Base-by-base conservation (phyloP, 1,140 invertebrate species). In the Drosophila lini region DNA sequence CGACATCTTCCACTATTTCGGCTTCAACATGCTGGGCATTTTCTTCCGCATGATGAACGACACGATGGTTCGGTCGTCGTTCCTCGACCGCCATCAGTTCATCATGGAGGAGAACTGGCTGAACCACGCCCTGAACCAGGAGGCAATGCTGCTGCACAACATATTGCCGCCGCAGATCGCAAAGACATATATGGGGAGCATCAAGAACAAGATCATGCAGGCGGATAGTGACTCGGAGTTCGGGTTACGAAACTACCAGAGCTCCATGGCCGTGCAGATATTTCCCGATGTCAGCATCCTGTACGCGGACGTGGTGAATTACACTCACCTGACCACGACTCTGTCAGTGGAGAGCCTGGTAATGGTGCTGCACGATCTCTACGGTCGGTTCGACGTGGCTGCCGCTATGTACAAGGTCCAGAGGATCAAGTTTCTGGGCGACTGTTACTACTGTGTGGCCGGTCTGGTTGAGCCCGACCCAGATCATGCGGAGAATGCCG, bases 281-380 rank as follows among this genome's bases (percentile, higher is more conserved):
- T 97, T 98, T 92, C 93, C 96, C 5, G 96, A 98, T 92, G 97
- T 99, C 9, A 97, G 96, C 63, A 98, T 99, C 76, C 93, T 99
- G 3, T 99, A 98, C 92, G 98, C 98, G 0, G 98, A 99, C 92
- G 97, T 99, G 42, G 98, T 99, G 3, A 98, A 99, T 90, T 99
- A 98, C 90, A 98, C 98, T 1, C 94, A 96, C 34, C 93, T 99
- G 80, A 98, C 98, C 0, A 96, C 96, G 0, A 96, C 95, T 2
- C 93, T 99, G 38, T 93, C 95, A 0, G 96, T 97, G 0, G 95
- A 96, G 85, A 95, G 96, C 67, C 94, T 99, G 47, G 97, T 99
- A 1, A 95, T 97, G 90, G 95, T 97, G 0, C 93, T 99, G 6
- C 98, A 99, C 91, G 97, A 99, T 84, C 93, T 99, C 0, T 99